Base-by-base conservation (phyloP, 2,797 vertebrate genomes). In the Euthynnus affinis region DNA sequence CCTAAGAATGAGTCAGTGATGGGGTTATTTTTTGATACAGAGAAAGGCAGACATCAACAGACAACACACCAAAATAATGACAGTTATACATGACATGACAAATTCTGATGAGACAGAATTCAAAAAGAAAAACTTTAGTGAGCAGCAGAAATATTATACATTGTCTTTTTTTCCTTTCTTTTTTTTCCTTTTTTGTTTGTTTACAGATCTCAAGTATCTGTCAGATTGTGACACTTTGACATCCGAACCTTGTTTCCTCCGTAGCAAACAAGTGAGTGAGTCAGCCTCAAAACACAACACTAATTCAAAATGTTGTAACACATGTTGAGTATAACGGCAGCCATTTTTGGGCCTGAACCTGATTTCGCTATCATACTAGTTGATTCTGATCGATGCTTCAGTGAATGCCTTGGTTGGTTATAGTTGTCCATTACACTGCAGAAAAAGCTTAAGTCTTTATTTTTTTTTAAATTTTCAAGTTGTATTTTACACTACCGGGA, bases 31-130 rank as follows among this genome's bases (percentile, higher is more conserved):
- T 44, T 65, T 29, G 1, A 78, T 62, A 80, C 58, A 74, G 52
- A 80, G 61, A 83, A 71, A 71, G 46, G 72, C 67, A 78, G 56
- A 82, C 60, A n/a, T 53, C 12, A 44, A 61, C 48, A 46, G 13
- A 82, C 40, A 7, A 44, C 57, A 77, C 34, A 77, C 5, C n/a
- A 42, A 78, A 81, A 81, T 46, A 20, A 75, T 18, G 42, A 61
- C 60, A 62, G n/a, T 49, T 53, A 32, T 78, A 67, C 27, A 59
- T 57, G 57, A 71, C 17, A 59, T n/a, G 52, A 74, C 55, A 70
- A 27, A 61, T 56, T 62, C 32, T 68, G 9, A 58, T 23, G 48
- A 58, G 52, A 76, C 27, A 52, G 9, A 62, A 68, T 40, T 49
- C 62, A 86, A 80, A 74, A 56, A 0, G n/a, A n/a, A 32, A 65